Conservation (phyloP, 2,797 vertebrate genomes). For the Tiaroga cobitis region DNA sequence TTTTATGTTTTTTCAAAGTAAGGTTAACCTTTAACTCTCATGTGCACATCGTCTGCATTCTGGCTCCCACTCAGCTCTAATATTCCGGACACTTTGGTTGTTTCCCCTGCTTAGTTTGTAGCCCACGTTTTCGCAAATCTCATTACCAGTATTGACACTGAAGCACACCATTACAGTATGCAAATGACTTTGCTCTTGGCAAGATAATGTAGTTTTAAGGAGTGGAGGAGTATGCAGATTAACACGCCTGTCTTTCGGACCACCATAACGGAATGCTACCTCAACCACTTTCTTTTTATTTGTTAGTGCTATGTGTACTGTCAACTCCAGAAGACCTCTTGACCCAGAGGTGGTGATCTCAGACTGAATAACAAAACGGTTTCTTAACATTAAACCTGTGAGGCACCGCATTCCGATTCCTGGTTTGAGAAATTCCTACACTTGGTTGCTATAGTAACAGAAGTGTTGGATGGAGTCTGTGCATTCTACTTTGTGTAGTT, state of each 20-base stretch:
- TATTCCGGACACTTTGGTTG: slow-evolving; percentile 53
- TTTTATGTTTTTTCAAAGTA: slow-evolving; percentile 32
- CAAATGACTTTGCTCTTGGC: slow-evolving; percentile 71
- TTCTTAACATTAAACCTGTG: slow-evolving; percentile 61
- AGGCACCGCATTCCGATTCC: slow-evolving; percentile 16
- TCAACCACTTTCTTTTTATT: slow-evolving; percentile 17
- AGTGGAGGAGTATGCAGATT: slow-evolving; percentile 43
- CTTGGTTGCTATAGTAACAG: slow-evolving; percentile 79
- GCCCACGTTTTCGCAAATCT: slow-evolving; percentile 77
- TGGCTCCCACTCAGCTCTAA: slow-evolving; percentile 45
- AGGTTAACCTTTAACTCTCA: slow-evolving; percentile 17
- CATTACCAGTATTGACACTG: slow-evolving; percentile 73
- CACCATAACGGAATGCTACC: slow-evolving; percentile 11
- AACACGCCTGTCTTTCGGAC: slow-evolving; percentile 35
- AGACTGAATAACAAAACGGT: slow-evolving; percentile 64
- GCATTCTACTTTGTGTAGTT: slow-evolving; percentile 65
- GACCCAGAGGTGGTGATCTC: slow-evolving; percentile 56
- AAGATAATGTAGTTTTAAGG: slow-evolving; percentile 63
- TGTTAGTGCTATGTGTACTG: slow-evolving; percentile 34
- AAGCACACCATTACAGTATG: slow-evolving; percentile 71
- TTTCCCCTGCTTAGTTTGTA: slow-evolving; percentile 68
- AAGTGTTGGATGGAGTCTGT: slow-evolving; percentile 64
- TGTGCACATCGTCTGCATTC: not conserved
- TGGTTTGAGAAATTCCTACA: slow-evolving; percentile 71
- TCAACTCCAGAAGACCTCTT: slow-evolving; percentile 52